Conservation (phyloP, 2,888 invertebrate genomes). For the Dasysyrphus tricinctus region DNA sequence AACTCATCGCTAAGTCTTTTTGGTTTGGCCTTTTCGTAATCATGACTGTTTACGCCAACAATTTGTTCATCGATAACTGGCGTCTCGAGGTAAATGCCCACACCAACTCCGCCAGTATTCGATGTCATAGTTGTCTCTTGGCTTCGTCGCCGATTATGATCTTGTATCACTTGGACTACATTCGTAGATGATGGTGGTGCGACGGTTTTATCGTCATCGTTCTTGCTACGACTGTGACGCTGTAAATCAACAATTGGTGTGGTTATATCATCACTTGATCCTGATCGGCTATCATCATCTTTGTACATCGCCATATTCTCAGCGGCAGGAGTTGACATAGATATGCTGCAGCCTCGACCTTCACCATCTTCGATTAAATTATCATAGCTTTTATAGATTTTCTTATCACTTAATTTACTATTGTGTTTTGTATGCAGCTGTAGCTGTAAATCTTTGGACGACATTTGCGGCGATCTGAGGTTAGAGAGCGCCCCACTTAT, state of each 20-base stretch:
- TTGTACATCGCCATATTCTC: constrained; percentile 53
- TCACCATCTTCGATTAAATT: constrained; percentile 40
- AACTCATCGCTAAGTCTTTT: constrained; percentile 83
- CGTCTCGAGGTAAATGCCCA: constrained; percentile 82
- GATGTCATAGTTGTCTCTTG: constrained; percentile 37
- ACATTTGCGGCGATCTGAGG: constrained; percentile 65
- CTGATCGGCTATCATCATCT: constrained; percentile 67
- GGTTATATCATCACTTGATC: constrained; percentile 75
- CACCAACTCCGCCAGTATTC: constrained; percentile 77
- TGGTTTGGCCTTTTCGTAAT: constrained; percentile 79
- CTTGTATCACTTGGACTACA: constrained; percentile 59
- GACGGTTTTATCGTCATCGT: constrained; percentile 52
- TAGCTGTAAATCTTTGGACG: constrained; percentile 58
- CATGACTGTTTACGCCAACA: constrained; percentile 71
- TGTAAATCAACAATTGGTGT: constrained; percentile 66
- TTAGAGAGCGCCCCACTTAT: constrained; percentile 24
- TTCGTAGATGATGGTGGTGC: constrained; percentile 59
- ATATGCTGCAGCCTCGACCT: constrained; percentile 54
- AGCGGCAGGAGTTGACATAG: constrained; percentile 61
- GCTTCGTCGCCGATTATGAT: constrained; percentile 45
- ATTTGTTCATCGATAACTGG: constrained; percentile 82
- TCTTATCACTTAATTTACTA: constrained; percentile 53
- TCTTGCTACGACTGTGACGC: constrained; percentile 28
- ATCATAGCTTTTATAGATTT: constrained; percentile 51
- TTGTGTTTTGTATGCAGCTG: constrained; percentile 49